A percentile compares a stretch with the other conserved stretches of the same genome.
Evolutionary conservation across 2,797 vertebrate genomes (phyloP).

Genomic region (Coreius guichenoti): DNA sequence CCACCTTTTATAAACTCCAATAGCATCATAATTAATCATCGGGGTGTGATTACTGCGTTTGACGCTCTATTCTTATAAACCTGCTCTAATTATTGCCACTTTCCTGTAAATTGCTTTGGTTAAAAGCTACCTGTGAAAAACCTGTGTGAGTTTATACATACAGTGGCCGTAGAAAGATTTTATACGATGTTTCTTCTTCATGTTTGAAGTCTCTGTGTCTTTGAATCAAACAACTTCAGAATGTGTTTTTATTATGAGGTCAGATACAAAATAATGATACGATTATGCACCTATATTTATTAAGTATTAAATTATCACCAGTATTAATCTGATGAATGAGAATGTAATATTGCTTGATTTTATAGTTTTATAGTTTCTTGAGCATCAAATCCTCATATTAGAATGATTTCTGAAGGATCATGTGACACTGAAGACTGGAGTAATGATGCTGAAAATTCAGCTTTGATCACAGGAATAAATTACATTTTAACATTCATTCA

Average conservation of each 20-base stretch:
- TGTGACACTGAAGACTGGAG: no score
- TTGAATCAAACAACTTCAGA: neutral
- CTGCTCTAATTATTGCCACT: slow-evolving; percentile 18
- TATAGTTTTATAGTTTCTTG: neutral
- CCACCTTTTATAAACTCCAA: slow-evolving; percentile 27
- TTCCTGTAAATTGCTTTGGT: neutral
- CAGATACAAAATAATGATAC: no score
- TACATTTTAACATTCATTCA: no score
- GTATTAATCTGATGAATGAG: neutral
- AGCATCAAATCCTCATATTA: no score
- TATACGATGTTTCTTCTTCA: no score
- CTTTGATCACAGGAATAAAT: no score
- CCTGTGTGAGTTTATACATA: neutral
- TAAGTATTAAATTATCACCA: neutral
- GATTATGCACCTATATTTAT: neutral
- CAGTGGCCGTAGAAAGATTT: no score
- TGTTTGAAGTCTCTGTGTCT: neutral
- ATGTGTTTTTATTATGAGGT: no score
- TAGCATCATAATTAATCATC: slow-evolving; percentile 31
- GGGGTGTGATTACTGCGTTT: slow-evolving; percentile 1
- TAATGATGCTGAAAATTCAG: no score
- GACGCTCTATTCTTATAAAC: neutral
- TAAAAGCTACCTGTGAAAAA: neutral
- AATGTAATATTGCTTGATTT: neutral
- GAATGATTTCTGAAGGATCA: no score